phyloP scores from a whole-genome alignment of 2,113 vertebrate species.

The Heptranchias perlo region DNA sequence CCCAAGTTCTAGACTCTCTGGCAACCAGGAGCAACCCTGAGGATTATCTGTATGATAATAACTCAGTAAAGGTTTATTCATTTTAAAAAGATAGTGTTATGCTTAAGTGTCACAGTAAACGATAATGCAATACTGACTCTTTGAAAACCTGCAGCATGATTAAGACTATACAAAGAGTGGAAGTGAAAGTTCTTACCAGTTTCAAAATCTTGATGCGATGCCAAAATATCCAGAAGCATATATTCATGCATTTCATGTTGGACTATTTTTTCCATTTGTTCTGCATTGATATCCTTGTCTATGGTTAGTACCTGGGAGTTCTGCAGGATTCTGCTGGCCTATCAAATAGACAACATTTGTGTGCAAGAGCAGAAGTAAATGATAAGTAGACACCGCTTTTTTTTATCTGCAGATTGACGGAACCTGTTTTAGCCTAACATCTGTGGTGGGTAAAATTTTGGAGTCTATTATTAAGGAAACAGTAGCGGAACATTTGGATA shows the following conservation, averaged over 20 bases:
- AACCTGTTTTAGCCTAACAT: too few species aligned
- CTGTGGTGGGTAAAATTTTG: too few species aligned
- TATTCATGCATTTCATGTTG: constrained; percentile 61
- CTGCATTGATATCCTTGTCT: constrained; percentile 47
- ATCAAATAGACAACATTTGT: constrained; percentile 40
- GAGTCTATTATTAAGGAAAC: too few species aligned
- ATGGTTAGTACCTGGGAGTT: constrained; percentile 56
- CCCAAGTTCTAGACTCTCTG: too few species aligned
- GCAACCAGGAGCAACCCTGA: not conserved
- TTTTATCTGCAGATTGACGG: not conserved
- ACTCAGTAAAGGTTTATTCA: not conserved
- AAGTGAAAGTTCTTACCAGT: constrained; percentile 51
- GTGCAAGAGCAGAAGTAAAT: not conserved
- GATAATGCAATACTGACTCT: not conserved
- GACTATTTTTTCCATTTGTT: constrained; percentile 43
- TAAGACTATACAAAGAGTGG: not conserved
- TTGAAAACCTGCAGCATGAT: not conserved
- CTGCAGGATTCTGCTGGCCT: constrained; percentile 58
- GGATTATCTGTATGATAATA: not conserved
- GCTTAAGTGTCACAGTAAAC: not conserved
- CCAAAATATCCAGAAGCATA: constrained; percentile 63
- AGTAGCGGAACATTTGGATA: too few species aligned
- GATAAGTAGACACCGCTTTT: too few species aligned
- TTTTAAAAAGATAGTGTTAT: not conserved
- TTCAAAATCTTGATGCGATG: constrained; percentile 58